Conservation (phyloP, 1,140 invertebrate genomes). For the Ganaspis sp. region DNA sequence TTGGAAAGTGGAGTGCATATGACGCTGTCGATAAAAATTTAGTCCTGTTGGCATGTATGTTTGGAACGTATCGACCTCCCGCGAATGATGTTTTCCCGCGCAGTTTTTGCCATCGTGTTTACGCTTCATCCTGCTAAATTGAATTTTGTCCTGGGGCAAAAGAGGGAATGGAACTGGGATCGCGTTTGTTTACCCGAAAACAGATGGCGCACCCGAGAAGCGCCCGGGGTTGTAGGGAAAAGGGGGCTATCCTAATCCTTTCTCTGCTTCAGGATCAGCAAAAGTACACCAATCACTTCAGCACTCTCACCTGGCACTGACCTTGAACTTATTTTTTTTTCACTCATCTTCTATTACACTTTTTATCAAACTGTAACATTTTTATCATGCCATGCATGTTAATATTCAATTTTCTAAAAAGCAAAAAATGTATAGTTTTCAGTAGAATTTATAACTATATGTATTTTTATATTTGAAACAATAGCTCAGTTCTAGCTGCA, state of each 20-base stretch:
- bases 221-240: constrained; percentile 42
- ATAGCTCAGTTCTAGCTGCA: too few species aligned
- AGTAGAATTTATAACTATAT: too few species aligned
- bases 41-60: constrained; percentile 37
- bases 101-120: constrained; percentile 67
- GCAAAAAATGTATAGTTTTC: too few species aligned
- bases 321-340: neutral
- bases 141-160: constrained; percentile 70
- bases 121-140: constrained; percentile 71
- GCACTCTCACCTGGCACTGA: constrained; percentile 29
- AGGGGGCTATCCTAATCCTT: constrained; percentile 63
- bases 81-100: constrained; percentile 51
- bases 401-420: too few species aligned
- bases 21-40: constrained; percentile 50
- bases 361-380: too few species aligned
- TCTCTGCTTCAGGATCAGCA: constrained; percentile 49
- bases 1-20: constrained; percentile 37
- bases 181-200: constrained; percentile 70
- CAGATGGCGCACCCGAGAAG: constrained; percentile 66
- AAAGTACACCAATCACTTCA: constrained; percentile 30
- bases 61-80: constrained; percentile 40
- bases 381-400: too few species aligned
- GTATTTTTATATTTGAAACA: too few species aligned
- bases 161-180: constrained; percentile 61
- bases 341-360: neutral